Evolutionary conservation across 1,140 invertebrate species (phyloP), one percentile per base, ranked within the genome.

Genomic region (Oncopodura yosiiana): DNA sequence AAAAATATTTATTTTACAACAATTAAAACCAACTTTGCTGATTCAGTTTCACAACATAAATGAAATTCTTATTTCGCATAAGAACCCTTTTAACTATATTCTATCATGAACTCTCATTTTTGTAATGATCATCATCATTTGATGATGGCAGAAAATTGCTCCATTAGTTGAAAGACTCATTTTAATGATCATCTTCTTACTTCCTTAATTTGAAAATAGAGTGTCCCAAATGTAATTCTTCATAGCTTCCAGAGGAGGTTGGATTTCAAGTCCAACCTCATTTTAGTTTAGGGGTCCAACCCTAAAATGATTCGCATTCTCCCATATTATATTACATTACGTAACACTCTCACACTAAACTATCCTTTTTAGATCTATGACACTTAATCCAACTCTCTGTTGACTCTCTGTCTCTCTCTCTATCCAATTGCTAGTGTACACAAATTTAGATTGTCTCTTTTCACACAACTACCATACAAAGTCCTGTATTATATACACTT

Each of bases 131-230:
- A 11, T 34, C 46, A 48, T 48, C 48, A 39, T 48, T 56, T 56
- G 43, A 50, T 56, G 46, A 56, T 56, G 48, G 54, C 34, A 56
- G 50, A 56, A 50, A 48, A n/a, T n/a, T n/a, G n/a, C n/a, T n/a
- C 39, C 50, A 56, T 56, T 56, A 56, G 54, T 56, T 56, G 46
- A 56, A 50, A 56, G 54, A 39, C 39, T 56, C 46, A 44, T 49
- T 50, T 56, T 56, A 29, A 29, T 23, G 50, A 36, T 44, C 44
- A 45, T 49, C 43, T 43, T 56, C 46, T 56, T n/a, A n/a, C n/a
- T n/a, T n/a, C n/a, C n/a, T n/a, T n/a, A n/a, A n/a, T n/a, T n/a
- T n/a, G n/a, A n/a, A n/a, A n/a, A n/a, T n/a, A n/a, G 43, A 34
- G 46, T 36, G 46, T 49, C 48, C 46, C 46, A 43, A 42, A 56